These are phyloP conservation scores for Magallana ariakensis DNA, from an alignment of 1,140 invertebrate genomes.

Conservation along the genomic window DNA sequence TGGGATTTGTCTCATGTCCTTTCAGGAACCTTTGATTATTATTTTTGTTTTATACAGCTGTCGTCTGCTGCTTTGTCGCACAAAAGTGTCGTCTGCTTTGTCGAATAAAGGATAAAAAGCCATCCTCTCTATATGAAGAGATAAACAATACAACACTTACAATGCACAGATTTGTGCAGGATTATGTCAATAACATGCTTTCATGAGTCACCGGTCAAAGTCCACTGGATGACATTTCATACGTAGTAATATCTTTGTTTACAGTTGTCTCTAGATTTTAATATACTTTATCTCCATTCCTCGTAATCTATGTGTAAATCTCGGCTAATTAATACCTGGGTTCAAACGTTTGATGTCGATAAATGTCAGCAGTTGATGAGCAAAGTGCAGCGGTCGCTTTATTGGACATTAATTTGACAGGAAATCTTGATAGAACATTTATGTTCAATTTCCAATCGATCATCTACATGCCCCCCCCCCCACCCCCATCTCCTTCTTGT, in stretches of 20 bases:
- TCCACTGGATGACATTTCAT: slow-evolving; percentile 2
- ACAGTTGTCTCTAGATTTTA: not conserved
- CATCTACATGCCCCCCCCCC: no score
- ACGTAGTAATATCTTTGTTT: not conserved
- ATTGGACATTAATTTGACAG: not conserved
- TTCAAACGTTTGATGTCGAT: not conserved
- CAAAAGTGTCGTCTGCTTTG: not conserved
- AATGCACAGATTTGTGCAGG: slow-evolving; percentile 15
- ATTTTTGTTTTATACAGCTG: not conserved
- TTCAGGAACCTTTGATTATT: no score
- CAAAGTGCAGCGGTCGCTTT: not conserved
- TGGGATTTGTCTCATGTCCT: no score
- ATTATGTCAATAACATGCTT: slow-evolving; percentile 9
- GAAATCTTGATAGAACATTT: not conserved
- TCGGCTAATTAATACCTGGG: not conserved
- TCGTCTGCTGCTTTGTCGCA: not conserved
- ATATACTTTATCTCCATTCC: not conserved
- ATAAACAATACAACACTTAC: not conserved
- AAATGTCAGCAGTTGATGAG: not conserved
- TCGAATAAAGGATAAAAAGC: not conserved
- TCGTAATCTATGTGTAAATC: not conserved
- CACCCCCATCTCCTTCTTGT: no score
- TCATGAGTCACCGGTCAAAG: slow-evolving; percentile 25
- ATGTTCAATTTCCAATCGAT: slow-evolving; percentile 3
- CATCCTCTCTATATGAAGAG: not conserved